Percentiles rank a stretch among this genome's conserved stretches.
phyloP scores from a whole-genome alignment of 2,888 invertebrate genomes.

The Mystacides longicornis region DNA sequence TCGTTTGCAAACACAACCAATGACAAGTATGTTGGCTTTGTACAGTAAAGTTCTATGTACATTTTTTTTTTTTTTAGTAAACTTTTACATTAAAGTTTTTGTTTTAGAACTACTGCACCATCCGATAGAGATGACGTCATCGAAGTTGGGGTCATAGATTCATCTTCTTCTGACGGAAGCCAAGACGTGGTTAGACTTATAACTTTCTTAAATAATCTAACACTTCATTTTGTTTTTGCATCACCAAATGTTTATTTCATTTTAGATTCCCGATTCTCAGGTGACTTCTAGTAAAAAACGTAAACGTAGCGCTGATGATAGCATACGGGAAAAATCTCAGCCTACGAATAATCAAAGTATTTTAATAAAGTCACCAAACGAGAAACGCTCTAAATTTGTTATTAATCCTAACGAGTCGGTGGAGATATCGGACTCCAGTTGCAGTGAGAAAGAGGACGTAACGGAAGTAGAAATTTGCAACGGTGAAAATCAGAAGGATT shows the following conservation, averaged over 20 bases:
- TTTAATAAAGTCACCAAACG: background rate
- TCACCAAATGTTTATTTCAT: too few species aligned
- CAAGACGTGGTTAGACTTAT: background rate
- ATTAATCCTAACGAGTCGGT: background rate
- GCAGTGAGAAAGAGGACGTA: background rate
- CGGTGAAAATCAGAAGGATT: background rate
- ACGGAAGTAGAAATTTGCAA: background rate
- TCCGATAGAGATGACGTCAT: background rate
- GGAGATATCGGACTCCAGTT: background rate
- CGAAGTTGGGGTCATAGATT: background rate
- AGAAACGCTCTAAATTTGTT: background rate
- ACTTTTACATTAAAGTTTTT: background rate
- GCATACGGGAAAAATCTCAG: background rate
- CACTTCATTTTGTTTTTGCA: background rate
- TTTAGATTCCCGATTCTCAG: background rate
- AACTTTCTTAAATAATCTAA: too few species aligned
- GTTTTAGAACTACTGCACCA: background rate
- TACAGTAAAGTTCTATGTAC: background rate
- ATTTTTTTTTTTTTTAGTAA: background rate
- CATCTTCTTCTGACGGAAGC: background rate
- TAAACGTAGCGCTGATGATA: background rate
- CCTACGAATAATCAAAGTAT: background rate
- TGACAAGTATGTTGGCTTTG: background rate
- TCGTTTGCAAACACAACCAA: background rate
- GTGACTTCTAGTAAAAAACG: background rate